phyloP scores from a whole-genome alignment of 2,888 invertebrate species.

The Phoenoteleia sp. region DNA sequence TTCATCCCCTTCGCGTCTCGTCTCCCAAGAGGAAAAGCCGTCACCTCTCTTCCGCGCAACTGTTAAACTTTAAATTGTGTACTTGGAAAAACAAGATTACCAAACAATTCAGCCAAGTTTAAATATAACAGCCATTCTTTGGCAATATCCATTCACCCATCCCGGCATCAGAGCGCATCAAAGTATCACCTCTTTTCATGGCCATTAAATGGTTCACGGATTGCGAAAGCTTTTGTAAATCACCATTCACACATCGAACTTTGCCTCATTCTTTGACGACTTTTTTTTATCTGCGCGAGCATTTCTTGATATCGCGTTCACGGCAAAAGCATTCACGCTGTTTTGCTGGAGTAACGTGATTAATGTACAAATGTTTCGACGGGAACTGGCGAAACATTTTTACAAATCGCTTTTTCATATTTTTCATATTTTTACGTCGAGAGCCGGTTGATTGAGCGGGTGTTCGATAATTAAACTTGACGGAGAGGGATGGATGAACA shows the following conservation, averaged over 20 bases:
- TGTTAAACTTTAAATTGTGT: constrained; percentile 80
- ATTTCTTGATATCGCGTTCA: neutral
- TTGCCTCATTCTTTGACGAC: neutral
- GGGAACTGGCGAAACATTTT: too few relatives aligned
- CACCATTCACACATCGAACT: neutral
- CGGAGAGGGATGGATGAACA: too few relatives aligned
- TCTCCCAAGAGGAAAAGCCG: neutral
- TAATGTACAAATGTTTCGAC: too few relatives aligned
- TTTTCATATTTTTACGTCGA: too few relatives aligned
- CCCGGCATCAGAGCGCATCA: neutral
- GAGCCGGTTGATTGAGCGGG: too few relatives aligned
- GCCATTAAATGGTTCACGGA: constrained; percentile 5
- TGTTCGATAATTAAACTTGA: too few relatives aligned
- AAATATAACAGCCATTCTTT: constrained; percentile 71
- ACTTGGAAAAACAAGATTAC: constrained; percentile 77
- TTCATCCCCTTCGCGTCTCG: constrained; percentile 75
- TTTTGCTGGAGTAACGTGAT: neutral
- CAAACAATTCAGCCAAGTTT: constrained; percentile 80
- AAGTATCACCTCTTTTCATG: constrained; percentile 8
- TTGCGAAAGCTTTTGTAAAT: constrained; percentile 12
- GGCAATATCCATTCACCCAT: constrained; percentile 44
- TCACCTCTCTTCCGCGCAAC: constrained; percentile 69
- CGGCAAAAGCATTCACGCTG: neutral
- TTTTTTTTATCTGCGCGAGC: neutral
- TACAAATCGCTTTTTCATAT: too few relatives aligned